These are phyloP conservation scores for Papilio machaon DNA, from an alignment of 1,140 invertebrate genomes.

Conservation along the genomic window DNA sequence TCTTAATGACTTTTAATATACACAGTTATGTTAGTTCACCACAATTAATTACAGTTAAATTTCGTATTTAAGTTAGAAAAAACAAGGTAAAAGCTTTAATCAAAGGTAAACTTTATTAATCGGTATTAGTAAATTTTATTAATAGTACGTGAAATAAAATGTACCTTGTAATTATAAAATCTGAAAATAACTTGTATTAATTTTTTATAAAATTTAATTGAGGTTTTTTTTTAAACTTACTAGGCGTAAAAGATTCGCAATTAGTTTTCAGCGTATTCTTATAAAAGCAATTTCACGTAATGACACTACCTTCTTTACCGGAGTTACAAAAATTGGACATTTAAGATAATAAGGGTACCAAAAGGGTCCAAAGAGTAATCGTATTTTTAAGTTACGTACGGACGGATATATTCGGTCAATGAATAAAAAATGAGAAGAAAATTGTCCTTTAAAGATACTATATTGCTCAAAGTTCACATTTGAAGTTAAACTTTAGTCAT, in stretches of 20 bases:
- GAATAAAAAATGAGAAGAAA: constrained; percentile 32
- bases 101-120: no score
- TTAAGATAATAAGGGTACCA: constrained; percentile 32
- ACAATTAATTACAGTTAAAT: no score
- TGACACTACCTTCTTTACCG: constrained; percentile 4
- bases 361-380: constrained; percentile 21
- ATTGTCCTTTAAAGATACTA: neutral
- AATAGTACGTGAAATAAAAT: neutral
- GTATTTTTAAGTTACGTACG: constrained; percentile 31
- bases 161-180: no score
- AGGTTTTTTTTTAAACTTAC: neutral
- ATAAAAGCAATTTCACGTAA: constrained; percentile 27
- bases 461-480: constrained; percentile 19
- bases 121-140: no score
- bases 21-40: no score
- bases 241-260: neutral
- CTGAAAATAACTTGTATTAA: neutral
- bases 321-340: constrained; percentile 27
- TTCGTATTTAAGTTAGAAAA: neutral
- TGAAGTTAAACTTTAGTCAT: constrained; percentile 20
- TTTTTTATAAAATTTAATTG: neutral
- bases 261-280: constrained; percentile 4
- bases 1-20: neutral
- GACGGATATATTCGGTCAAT: constrained; percentile 3
- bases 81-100: no score